Percentiles rank a stretch among this genome's conserved stretches.
phyloP scores from a whole-genome alignment of 2,113 vertebrate genomes.

The Corvus hawaiiensis region DNA sequence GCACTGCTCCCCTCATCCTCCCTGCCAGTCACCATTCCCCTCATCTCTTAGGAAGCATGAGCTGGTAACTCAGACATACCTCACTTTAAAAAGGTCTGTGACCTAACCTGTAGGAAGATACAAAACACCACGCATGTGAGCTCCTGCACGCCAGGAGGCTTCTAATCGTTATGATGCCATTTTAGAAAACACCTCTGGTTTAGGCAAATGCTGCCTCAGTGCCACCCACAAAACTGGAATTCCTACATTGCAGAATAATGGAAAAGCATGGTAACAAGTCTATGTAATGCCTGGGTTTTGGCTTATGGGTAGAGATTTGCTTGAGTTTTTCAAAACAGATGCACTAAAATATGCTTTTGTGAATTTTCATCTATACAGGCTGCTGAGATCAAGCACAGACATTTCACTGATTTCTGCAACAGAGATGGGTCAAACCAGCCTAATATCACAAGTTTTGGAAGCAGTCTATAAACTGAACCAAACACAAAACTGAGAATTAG shows the following conservation, averaged over 20 bases:
- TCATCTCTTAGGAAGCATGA: accelerated
- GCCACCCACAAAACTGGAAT: not conserved
- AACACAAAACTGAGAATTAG: not conserved
- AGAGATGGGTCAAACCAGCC: not conserved
- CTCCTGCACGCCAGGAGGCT: not conserved
- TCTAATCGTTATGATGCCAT: accelerated
- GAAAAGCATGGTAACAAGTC: not conserved
- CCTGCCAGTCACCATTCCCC: not conserved
- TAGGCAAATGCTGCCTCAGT: not conserved
- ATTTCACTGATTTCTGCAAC: not conserved
- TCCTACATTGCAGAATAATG: not conserved
- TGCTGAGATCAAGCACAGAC: not conserved
- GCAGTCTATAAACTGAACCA: not conserved
- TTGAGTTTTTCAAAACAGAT: not conserved
- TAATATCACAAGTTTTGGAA: not conserved
- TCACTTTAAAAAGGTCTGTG: not conserved
- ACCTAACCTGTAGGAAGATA: not conserved
- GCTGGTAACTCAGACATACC: accelerated
- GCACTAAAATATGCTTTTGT: not conserved
- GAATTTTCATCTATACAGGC: not conserved
- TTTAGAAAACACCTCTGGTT: not conserved
- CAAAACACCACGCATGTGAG: not conserved
- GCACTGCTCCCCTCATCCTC: not conserved
- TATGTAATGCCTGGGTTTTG: not conserved
- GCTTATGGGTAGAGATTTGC: not conserved